Conservation (phyloP, 2,797 vertebrate genomes). For the Poecilia wingei region DNA sequence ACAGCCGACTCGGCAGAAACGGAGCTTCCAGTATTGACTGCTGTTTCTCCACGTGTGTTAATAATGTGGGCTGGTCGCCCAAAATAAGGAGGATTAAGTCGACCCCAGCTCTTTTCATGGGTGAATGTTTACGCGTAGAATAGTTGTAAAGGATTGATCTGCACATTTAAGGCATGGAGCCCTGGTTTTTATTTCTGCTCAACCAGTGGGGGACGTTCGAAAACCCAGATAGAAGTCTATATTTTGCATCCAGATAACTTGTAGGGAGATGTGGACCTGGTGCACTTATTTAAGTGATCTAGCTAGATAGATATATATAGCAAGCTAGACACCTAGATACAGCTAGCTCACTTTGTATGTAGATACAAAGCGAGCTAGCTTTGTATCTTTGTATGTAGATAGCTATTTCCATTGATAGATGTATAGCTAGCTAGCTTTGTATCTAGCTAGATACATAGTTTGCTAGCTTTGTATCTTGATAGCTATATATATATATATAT, state of each 20-base stretch:
- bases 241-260: constrained; percentile 51
- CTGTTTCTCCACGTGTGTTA: constrained; percentile 50
- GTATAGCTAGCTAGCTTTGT: too few species aligned
- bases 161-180: constrained; percentile 54
- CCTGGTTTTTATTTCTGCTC: constrained; percentile 42
- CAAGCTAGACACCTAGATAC: background rate
- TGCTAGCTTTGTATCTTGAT: too few species aligned
- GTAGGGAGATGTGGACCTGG: constrained; percentile 22
- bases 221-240: constrained; percentile 48
- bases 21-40: constrained; percentile 57
- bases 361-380: too few species aligned
- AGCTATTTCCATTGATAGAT: too few species aligned
- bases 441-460: too few species aligned
- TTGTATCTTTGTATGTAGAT: too few species aligned
- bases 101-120: constrained; percentile 68
- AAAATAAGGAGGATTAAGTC: constrained; percentile 69
- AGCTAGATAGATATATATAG: background rate
- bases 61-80: constrained; percentile 22
- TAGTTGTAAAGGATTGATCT: constrained; percentile 66
- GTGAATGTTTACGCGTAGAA: constrained; percentile 64
- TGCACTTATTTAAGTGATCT: constrained; percentile 54
- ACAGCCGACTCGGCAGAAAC: constrained; percentile 67
- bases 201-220: constrained; percentile 36
- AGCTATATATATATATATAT: too few species aligned
- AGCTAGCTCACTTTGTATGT: too few species aligned